Evolutionary conservation across 2,888 invertebrate species (phyloP), one percentile per base, ranked within the genome.

Genomic region (Tribolium freemani): DNA sequence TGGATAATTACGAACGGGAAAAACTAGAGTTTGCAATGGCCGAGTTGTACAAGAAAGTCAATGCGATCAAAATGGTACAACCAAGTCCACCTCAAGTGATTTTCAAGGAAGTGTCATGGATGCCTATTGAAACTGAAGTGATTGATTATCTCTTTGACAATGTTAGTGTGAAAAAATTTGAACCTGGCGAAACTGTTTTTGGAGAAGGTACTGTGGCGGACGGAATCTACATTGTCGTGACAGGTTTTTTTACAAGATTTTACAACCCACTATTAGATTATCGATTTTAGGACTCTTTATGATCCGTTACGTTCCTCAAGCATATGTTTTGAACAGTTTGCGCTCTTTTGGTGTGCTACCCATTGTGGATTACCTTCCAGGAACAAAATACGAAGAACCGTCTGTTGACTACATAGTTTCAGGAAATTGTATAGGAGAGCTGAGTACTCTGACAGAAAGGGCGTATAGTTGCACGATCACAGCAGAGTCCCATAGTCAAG

Each of bases 381-480:
- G 89, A 50, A 76, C 88, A 5, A 87, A 88, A 77, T 89, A 88
- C 75, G 82, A 83, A 0, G 87, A 88, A 2, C 87, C 87, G 0
- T 84, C 87, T 30, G 87, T 87, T 57, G 91, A 91, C 75, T 90
- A 88, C 74, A 87, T 91, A 9, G 89, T 90, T 0, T 88, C 90
- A 0, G 91, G 91, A 1, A 90, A 89, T 64, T 89, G 90, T 5
- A 85, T 91, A 13, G 91, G 91, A 0, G 91, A 91, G 31, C 82
- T 91, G 44, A 89, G 90, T 70, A 87, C 90, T 0, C 80, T 91
- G 11, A 91, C 91, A 0, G 88, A 87, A 26, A 87, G 89, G 5
- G 88, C 88, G 0, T 88, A 90, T 75, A 88, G 88, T 74, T 90
- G 90, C 75, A 89, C 88, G 0, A 89, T 89, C 0, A 87, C 87